Conservation (phyloP, 2,888 invertebrate species). For the Agriopis aurantiaria region DNA sequence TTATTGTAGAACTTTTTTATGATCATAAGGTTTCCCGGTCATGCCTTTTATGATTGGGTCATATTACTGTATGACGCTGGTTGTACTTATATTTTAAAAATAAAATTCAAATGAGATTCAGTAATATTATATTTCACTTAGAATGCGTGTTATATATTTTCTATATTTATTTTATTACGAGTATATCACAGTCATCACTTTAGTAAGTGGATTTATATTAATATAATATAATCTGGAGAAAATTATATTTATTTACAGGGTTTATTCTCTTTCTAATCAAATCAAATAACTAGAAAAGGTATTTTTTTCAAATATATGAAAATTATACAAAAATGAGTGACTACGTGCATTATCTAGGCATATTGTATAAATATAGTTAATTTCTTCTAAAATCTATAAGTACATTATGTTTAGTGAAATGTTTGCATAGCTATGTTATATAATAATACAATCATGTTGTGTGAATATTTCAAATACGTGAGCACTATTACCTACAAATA, state of each 20-base stretch:
- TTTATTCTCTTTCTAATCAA: constrained; percentile 39
- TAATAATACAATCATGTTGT: constrained; percentile 40
- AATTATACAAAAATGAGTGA: constrained; percentile 42
- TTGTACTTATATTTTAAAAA: constrained; percentile 8
- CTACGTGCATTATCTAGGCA: constrained; percentile 48
- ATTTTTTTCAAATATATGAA: constrained; percentile 27
- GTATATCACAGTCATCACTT: constrained; percentile 86
- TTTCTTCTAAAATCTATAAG: constrained; percentile 29
- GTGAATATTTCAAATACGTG: constrained; percentile 34
- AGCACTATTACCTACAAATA: constrained; percentile 33
- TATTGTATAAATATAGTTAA: constrained; percentile 41
- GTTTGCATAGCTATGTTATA: constrained; percentile 32
- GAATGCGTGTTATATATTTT: constrained; percentile 68
- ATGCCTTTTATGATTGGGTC: background rate
- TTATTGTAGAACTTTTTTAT: too few species aligned
- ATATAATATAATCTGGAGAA: constrained; percentile 43
- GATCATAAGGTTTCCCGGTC: too few species aligned
- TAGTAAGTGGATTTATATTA: constrained; percentile 79
- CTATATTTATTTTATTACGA: constrained; percentile 68
- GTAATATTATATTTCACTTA: constrained; percentile 73
- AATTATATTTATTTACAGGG: constrained; percentile 41
- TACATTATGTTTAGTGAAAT: constrained; percentile 40
- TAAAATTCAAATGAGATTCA: constrained; percentile 50
- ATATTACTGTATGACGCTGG: background rate
- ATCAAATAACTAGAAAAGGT: constrained; percentile 47